Evolutionary conservation across 30 jellyfish, hydroid and myxozoan genomes (phyloP), one percentile per base, ranked within the genome.

Genomic region (Aurelia coerulea): DNA sequence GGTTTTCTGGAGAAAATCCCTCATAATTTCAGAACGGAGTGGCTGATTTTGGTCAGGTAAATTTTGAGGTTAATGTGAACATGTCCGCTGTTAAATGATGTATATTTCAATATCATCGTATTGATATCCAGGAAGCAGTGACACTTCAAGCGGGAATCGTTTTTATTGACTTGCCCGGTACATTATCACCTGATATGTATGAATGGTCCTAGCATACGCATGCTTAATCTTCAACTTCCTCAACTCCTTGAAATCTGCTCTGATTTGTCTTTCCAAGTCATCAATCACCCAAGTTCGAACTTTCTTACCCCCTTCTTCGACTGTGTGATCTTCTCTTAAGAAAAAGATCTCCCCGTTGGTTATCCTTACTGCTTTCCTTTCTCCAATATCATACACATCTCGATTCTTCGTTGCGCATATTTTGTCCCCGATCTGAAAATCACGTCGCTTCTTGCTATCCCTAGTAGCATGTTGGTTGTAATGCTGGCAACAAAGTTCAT

Each of bases 171-270:
- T 23, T 23, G 29, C 29, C 29, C 29, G 29, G 29, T 23, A 58
- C 6, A 60, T 23, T 15, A 60, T 17, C 14, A 60, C 70, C 70
- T 60, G 70, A 35, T 74, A 74, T 4, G 84, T 74, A 74, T 74
- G 84, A 4, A 74, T 74, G 10, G 84, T 74, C 73, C 84, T 74
- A 15, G 84, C 84, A 50, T 74, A 74, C 12, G 84, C 84, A 50
- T 74, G 84, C 59, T 74, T 74, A 19, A 74, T 46, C 54, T 53
- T 74, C n/a, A 74, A 58, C 41, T 50, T 74, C 34, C 84, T 74
- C 52, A 74, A 29, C n/a, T 74, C 84, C 42, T 74, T 42, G 41
- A 14, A 74, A 49, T 50, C 84, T 50, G 56, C 56, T 56, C 51
- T 74, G 50, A 74, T 15, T 34, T 74, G 71, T 35, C 84, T 42